Conservation (phyloP, 2,888 invertebrate genomes). For the Mayetiola destructor region DNA sequence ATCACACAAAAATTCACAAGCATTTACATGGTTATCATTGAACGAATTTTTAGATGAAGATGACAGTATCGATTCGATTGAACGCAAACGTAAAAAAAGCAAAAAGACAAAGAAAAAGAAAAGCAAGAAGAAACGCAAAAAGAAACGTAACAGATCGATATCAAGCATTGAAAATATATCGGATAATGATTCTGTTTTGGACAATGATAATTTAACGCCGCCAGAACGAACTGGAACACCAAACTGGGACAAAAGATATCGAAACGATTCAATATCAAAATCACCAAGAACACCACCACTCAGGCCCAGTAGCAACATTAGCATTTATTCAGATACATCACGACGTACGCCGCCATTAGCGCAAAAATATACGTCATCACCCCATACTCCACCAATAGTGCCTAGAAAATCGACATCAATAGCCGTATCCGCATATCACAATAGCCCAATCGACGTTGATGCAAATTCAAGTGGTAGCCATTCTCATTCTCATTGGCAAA, state of each 20-base stretch:
- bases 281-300: conserved; percentile 20
- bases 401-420: conserved; percentile 17
- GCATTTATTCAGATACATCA: conserved; percentile 13
- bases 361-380: conserved; percentile 24
- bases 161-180: conserved; percentile 53
- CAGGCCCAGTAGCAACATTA: conserved; percentile 12
- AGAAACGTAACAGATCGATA: conserved; percentile 49
- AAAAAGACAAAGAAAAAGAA: conserved; percentile 59
- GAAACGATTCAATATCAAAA: conserved; percentile 26
- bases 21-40: not conserved
- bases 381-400: conserved; percentile 33
- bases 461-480: conserved; percentile 13
- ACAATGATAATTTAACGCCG: conserved; percentile 31
- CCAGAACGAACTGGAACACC: conserved; percentile 21
- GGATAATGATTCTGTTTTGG: conserved; percentile 36
- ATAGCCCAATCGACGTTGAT: conserved; percentile 19
- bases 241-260: conserved; percentile 21
- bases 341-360: not conserved
- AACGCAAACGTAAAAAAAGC: conserved; percentile 56
- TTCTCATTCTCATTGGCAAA: conserved; percentile 19
- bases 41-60: conserved; percentile 28
- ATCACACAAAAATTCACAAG: not conserved
- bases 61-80: conserved; percentile 39
- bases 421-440: conserved; percentile 16
- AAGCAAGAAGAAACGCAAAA: conserved; percentile 52